A percentile compares a stretch with the other conserved stretches of the same genome.
Evolutionary conservation across 2,113 vertebrate genomes (phyloP).

Genomic region (Cygnus atratus): DNA sequence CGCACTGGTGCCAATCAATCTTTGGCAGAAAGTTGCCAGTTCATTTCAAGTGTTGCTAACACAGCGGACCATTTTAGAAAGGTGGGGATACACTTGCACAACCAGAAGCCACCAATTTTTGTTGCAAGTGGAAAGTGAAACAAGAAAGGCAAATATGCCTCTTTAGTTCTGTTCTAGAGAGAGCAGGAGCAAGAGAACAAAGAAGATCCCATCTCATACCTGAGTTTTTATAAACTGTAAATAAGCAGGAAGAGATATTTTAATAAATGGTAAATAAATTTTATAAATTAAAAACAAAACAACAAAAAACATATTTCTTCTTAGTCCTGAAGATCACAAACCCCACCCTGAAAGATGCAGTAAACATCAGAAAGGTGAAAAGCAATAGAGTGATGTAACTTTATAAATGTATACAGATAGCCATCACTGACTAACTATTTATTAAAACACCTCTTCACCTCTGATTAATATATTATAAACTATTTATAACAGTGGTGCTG

Average conservation of each 20-base stretch:
- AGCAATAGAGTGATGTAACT: background rate
- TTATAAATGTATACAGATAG: background rate
- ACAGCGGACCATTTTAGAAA: background rate
- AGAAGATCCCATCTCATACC: background rate
- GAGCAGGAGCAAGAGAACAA: background rate
- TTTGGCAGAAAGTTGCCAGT: background rate
- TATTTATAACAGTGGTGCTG: background rate
- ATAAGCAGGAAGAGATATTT: background rate
- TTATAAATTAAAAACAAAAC: background rate
- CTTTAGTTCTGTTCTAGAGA: background rate
- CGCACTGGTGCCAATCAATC: background rate
- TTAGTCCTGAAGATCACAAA: background rate
- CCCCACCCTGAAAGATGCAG: background rate
- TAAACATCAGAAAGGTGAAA: background rate
- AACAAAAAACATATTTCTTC: background rate
- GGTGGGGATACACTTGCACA: background rate
- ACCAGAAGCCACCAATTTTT: background rate
- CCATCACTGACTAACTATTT: background rate
- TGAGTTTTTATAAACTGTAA: background rate
- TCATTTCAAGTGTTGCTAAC: background rate
- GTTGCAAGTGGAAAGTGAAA: background rate
- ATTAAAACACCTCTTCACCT: background rate
- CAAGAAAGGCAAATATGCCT: fast-evolving
- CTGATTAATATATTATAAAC: background rate
- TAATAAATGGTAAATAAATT: background rate